Evolutionary conservation across 2,888 invertebrate genomes (phyloP).

Genomic region (Dione juno): DNA sequence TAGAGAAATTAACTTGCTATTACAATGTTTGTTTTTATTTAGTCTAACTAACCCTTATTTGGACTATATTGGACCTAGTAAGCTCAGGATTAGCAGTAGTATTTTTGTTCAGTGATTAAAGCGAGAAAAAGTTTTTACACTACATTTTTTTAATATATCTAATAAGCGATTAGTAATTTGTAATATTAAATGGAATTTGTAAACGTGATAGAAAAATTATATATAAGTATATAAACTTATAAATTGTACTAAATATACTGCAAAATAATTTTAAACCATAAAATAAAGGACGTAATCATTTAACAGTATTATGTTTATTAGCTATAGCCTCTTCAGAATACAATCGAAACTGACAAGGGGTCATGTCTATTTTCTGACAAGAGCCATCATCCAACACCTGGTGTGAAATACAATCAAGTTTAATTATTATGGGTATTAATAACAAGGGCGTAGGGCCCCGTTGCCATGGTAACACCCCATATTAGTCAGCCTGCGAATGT

Average conservation of each 20-base stretch:
- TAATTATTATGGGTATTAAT: conserved; percentile 83
- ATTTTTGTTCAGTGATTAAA: too few species aligned
- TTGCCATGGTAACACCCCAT: conserved; percentile 78
- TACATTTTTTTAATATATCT: too few species aligned
- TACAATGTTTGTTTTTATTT: too few species aligned
- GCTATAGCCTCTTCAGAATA: conserved; percentile 44
- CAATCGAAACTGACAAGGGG: conserved; percentile 51
- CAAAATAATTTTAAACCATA: not conserved
- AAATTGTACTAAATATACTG: not conserved
- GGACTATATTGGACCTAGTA: too few species aligned
- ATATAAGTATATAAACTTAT: not conserved
- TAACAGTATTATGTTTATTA: conserved; percentile 38
- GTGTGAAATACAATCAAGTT: conserved; percentile 83
- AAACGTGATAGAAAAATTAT: not conserved
- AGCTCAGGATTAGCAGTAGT: too few species aligned
- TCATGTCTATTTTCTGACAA: conserved; percentile 64
- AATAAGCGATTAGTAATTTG: too few species aligned
- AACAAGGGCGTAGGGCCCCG: conserved; percentile 80
- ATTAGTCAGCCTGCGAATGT: conserved; percentile 71
- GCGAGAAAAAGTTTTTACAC: too few species aligned
- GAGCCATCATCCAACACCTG: conserved; percentile 79
- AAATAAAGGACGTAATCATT: not conserved
- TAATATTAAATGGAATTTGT: too few species aligned
- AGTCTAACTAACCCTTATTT: too few species aligned
- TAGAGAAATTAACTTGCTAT: too few species aligned